These are phyloP conservation scores for Asarcornis scutulata DNA, from an alignment of 2,113 vertebrate genomes.

Conservation along the genomic window DNA sequence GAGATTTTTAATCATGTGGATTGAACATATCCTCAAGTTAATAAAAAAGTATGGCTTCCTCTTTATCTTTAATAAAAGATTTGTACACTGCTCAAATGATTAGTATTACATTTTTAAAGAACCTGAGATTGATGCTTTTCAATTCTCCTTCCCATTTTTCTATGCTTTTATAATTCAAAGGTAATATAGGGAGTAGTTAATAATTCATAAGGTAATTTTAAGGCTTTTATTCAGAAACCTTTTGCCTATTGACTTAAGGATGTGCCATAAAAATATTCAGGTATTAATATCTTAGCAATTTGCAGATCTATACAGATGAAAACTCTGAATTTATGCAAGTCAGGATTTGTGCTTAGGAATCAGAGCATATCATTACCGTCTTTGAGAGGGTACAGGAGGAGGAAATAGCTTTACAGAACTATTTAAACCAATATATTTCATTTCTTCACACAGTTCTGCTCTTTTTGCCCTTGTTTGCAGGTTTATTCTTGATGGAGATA, in stretches of 20 bases:
- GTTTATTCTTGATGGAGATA: slow-evolving; percentile 64
- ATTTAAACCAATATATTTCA: slow-evolving; percentile 62
- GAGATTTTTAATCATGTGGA: slow-evolving; percentile 81
- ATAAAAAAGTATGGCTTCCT: slow-evolving; percentile 77
- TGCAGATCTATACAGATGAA: slow-evolving; percentile 39
- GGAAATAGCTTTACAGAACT: slow-evolving; percentile 58
- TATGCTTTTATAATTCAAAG: slow-evolving; percentile 76
- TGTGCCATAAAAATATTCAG: slow-evolving; percentile 74
- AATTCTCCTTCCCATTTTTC: slow-evolving; percentile 75
- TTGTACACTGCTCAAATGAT: slow-evolving; percentile 79
- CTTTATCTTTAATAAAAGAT: slow-evolving; percentile 84
- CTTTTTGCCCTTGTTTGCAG: slow-evolving; percentile 64
- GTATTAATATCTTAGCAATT: slow-evolving; percentile 68
- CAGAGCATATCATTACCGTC: slow-evolving; percentile 44
- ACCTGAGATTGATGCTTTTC: slow-evolving; percentile 77
- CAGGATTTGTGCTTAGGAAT: slow-evolving; percentile 45
- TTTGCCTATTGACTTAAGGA: slow-evolving; percentile 80
- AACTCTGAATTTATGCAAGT: slow-evolving; percentile 68
- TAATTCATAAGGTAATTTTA: slow-evolving; percentile 83
- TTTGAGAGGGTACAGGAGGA: slow-evolving; percentile 19
- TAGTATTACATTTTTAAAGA: slow-evolving; percentile 76
- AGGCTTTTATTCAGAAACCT: slow-evolving; percentile 78
- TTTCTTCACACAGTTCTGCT: slow-evolving; percentile 58
- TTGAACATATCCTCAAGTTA: slow-evolving; percentile 77
- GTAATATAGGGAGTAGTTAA: slow-evolving; percentile 76